phyloP scores from a whole-genome alignment of 1,140 invertebrate species.

The Neodiprion fabricii region DNA sequence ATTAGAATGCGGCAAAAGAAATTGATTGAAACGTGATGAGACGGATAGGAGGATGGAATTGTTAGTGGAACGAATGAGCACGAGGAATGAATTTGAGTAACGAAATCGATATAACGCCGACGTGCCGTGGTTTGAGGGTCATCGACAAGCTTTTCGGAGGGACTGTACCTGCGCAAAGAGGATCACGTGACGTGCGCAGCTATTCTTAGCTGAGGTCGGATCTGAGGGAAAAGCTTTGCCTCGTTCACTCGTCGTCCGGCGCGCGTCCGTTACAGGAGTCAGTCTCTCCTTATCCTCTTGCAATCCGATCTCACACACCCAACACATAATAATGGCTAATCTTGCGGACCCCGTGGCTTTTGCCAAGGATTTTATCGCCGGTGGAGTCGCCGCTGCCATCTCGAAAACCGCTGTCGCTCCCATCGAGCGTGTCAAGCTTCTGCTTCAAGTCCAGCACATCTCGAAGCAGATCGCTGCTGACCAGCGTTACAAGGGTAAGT shows the following conservation, averaged over 20 bases:
- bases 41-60: background rate
- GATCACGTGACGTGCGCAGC: conserved; percentile 55
- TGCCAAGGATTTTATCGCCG: conserved; percentile 84
- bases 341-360: conserved; percentile 73
- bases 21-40: background rate
- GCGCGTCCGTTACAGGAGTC: conserved; percentile 56
- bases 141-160: conserved; percentile 19
- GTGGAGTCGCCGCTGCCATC: conserved; percentile 85
- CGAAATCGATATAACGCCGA: background rate
- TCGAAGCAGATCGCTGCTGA: conserved; percentile 83
- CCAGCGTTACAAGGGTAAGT: conserved; percentile 82
- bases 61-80: background rate
- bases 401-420: conserved; percentile 88
- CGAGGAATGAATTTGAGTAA: background rate
- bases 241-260: conserved; percentile 62
- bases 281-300: conserved; percentile 50
- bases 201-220: conserved; percentile 57
- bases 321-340: conserved; percentile 53
- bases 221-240: conserved; percentile 41
- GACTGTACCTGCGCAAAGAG: conserved; percentile 42
- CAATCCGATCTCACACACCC: conserved; percentile 37
- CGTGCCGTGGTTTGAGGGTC: background rate
- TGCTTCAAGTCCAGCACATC: conserved; percentile 88
- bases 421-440: conserved; percentile 89
- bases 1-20: background rate